Evolutionary conservation across 1,140 invertebrate genomes (phyloP).

Genomic region (Euwallacea fornicatus): DNA sequence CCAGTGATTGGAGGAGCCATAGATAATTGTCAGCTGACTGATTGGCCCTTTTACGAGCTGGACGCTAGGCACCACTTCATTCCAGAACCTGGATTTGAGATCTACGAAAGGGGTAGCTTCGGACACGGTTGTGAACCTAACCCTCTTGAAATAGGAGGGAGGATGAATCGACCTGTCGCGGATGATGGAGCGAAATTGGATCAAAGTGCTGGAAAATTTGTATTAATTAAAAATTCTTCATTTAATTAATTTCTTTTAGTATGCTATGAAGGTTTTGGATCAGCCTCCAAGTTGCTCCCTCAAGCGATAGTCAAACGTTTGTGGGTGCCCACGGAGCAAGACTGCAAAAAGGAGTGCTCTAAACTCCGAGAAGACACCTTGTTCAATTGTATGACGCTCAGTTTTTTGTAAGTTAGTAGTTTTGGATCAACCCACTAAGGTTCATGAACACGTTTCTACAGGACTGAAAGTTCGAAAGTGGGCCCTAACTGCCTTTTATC

Average conservation of each 20-base stretch:
- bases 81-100: slow-evolving; percentile 66
- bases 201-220: slow-evolving; percentile 40
- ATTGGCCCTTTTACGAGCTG: slow-evolving; percentile 68
- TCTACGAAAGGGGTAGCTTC: slow-evolving; percentile 77
- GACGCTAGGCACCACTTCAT: slow-evolving; percentile 60
- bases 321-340: slow-evolving; percentile 62
- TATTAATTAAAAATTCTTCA: background rate
- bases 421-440: background rate
- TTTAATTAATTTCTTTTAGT: slow-evolving; percentile 55
- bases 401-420: slow-evolving; percentile 61
- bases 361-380: slow-evolving; percentile 59
- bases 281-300: slow-evolving; percentile 67
- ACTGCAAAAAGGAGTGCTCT: slow-evolving; percentile 71
- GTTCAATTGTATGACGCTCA: slow-evolving; percentile 71
- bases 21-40: slow-evolving; percentile 73
- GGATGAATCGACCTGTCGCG: background rate
- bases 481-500: slow-evolving; percentile 66
- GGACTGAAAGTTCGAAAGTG: slow-evolving; percentile 42
- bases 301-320: slow-evolving; percentile 64
- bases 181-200: slow-evolving; percentile 40
- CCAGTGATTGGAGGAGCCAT: slow-evolving; percentile 62
- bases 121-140: slow-evolving; percentile 75
- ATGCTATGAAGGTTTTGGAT: slow-evolving; percentile 74
- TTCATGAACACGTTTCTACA: slow-evolving; percentile 28
- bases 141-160: slow-evolving; percentile 49